Conservation (phyloP, 1,140 invertebrate genomes). For the Lerema accius region DNA sequence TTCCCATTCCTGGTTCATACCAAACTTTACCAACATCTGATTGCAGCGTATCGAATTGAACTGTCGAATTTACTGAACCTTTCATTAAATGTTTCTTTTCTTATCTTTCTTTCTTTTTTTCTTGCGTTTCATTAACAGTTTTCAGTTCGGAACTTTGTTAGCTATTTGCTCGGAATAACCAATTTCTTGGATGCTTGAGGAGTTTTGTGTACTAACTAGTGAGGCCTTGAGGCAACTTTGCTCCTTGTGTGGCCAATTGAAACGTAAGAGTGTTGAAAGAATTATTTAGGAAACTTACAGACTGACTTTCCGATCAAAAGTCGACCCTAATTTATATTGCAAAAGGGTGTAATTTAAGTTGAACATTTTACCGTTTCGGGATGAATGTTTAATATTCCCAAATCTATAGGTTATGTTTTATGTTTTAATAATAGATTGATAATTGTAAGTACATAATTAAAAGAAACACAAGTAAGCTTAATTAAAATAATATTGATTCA, state of each 20-base stretch:
- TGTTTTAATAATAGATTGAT: too few relatives aligned
- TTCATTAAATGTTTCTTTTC: slow-evolving; percentile 8
- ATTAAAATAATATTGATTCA: too few relatives aligned
- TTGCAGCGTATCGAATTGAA: not conserved
- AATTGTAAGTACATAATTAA: too few relatives aligned
- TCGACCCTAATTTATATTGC: too few relatives aligned
- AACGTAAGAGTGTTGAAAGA: too few relatives aligned
- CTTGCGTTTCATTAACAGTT: slow-evolving; percentile 20
- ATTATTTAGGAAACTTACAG: too few relatives aligned
- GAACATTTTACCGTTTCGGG: too few relatives aligned
- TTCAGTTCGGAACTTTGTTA: slow-evolving; percentile 7
- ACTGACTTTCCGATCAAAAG: too few relatives aligned
- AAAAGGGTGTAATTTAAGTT: too few relatives aligned
- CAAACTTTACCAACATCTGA: slow-evolving; percentile 1
- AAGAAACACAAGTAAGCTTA: too few relatives aligned
- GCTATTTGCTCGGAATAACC: slow-evolving; percentile 25
- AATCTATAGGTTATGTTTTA: too few relatives aligned
- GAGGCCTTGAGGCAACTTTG: slow-evolving; percentile 14
- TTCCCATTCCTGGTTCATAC: slow-evolving; percentile 1
- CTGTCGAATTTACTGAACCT: not conserved
- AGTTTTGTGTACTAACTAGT: slow-evolving; percentile 21
- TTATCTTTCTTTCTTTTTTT: not conserved
- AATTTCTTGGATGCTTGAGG: slow-evolving; percentile 17
- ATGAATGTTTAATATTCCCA: too few relatives aligned
- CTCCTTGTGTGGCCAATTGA: slow-evolving; percentile 4